These are phyloP conservation scores for Adelosebastes latens DNA, from an alignment of 2,797 vertebrate species.

Conservation along the genomic window DNA sequence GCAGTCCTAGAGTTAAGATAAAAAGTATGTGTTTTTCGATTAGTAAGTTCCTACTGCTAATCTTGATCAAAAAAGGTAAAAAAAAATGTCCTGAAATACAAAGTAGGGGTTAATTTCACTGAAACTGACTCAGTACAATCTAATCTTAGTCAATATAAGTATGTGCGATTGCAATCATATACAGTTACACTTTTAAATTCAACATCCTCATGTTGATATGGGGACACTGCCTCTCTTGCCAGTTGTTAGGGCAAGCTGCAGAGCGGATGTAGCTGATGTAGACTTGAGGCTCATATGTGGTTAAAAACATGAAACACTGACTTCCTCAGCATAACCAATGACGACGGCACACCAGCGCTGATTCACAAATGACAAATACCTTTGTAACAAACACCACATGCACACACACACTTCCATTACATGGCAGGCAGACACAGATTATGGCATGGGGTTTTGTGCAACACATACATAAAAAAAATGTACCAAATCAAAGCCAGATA, in stretches of 20 bases:
- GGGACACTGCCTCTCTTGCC: conserved; percentile 30
- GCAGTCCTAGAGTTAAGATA: not conserved
- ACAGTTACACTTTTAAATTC: conserved; percentile 1
- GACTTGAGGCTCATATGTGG: conserved; percentile 77
- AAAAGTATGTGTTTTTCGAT: not conserved
- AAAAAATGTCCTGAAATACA: not conserved
- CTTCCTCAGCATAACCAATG: conserved; percentile 81
- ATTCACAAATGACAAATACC: conserved; percentile 83
- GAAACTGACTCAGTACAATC: not conserved
- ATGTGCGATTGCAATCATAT: not conserved
- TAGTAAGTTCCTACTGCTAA: not conserved
- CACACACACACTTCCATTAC: conserved; percentile 24
- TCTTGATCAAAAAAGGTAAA: not conserved
- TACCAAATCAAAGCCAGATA: conserved; percentile 29
- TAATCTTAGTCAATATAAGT: not conserved
- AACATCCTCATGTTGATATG: conserved; percentile 34
- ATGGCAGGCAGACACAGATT: conserved; percentile 31
- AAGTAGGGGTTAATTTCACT: not conserved
- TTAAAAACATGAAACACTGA: conserved; percentile 80
- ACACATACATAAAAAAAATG: conserved; percentile 12
- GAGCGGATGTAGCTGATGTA: conserved; percentile 76
- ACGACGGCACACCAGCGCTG: conserved; percentile 73
- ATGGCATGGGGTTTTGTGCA: conserved; percentile 7
- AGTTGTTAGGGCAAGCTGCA: conserved; percentile 52
- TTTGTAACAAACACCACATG: conserved; percentile 45